These are phyloP conservation scores for Leucoptera coffeella DNA, from an alignment of 2,888 invertebrate species.

Conservation along the genomic window DNA sequence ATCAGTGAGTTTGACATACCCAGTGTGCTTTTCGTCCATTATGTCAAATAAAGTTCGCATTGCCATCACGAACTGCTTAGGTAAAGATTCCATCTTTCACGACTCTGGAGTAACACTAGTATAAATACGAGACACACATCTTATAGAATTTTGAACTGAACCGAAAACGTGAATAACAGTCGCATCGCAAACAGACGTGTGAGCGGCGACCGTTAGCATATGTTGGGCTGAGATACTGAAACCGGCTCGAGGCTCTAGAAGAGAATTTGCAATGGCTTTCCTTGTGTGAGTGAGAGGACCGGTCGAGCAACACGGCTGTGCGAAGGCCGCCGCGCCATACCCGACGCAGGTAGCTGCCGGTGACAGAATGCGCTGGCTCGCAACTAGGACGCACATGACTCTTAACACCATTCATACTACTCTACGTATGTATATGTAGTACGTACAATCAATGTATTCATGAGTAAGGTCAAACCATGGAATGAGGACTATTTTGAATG, in stretches of 20 bases:
- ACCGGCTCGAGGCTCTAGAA: constrained; percentile 30
- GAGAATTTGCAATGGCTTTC: constrained; percentile 33
- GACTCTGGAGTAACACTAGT: no score
- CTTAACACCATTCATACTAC: no score
- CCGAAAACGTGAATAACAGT: background rate
- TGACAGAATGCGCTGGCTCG: no score
- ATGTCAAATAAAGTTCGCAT: constrained; percentile 93
- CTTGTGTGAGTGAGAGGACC: constrained; percentile 35
- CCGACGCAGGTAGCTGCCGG: constrained; percentile 1
- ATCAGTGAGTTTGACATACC: constrained; percentile 75
- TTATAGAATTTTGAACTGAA: constrained; percentile 1
- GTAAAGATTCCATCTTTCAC: constrained; percentile 70
- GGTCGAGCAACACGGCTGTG: constrained; percentile 40
- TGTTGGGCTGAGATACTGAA: no score
- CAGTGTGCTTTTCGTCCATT: constrained; percentile 85
- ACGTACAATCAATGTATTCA: no score
- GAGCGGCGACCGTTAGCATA: constrained; percentile 1
- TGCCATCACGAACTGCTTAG: constrained; percentile 84
- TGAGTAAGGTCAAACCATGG: no score
- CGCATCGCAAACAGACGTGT: constrained; percentile 3
- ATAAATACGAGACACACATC: background rate
- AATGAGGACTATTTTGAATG: no score
- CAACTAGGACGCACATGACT: no score
- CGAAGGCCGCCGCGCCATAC: constrained; percentile 8
- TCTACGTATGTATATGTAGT: no score